Percentiles rank a stretch among this genome's conserved stretches.
phyloP scores from a whole-genome alignment of 1,140 invertebrate species.

The Pemphigus obesinymphae region DNA sequence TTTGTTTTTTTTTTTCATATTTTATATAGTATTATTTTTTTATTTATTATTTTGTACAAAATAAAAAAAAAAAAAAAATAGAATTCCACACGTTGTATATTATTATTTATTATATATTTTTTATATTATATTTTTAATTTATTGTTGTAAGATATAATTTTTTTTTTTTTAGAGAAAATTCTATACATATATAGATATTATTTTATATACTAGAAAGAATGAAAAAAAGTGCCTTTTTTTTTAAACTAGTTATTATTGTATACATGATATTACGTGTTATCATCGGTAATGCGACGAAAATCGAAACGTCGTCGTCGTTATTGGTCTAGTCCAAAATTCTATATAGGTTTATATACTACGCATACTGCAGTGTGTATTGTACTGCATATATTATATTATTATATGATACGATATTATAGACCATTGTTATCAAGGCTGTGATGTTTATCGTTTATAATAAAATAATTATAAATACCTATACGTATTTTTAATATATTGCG shows the following conservation, averaged over 20 bases:
- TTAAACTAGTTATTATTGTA: not conserved
- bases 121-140: not conserved
- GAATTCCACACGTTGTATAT: not conserved
- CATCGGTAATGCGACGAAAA: too few species aligned
- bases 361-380: too few species aligned
- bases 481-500: not conserved
- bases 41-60: conserved; percentile 28
- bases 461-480: not conserved
- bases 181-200: not conserved
- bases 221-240: conserved; percentile 14
- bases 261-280: not conserved
- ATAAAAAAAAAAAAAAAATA: conserved; percentile 18
- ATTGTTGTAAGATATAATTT: conserved; percentile 16
- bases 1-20: not conserved
- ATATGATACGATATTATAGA: conserved; percentile 1
- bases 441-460: conserved; percentile 13
- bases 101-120: not conserved
- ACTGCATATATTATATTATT: too few species aligned
- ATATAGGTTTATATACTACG: not conserved
- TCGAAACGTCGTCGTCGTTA: too few species aligned
- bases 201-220: not conserved
- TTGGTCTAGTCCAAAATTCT: conserved; percentile 35
- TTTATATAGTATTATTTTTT: conserved; percentile 9
- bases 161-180: conserved; percentile 5
- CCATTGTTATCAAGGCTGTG: conserved; percentile 35